Evolutionary conservation across 2,797 vertebrate genomes (phyloP).

Genomic region (Euthynnus affinis): DNA sequence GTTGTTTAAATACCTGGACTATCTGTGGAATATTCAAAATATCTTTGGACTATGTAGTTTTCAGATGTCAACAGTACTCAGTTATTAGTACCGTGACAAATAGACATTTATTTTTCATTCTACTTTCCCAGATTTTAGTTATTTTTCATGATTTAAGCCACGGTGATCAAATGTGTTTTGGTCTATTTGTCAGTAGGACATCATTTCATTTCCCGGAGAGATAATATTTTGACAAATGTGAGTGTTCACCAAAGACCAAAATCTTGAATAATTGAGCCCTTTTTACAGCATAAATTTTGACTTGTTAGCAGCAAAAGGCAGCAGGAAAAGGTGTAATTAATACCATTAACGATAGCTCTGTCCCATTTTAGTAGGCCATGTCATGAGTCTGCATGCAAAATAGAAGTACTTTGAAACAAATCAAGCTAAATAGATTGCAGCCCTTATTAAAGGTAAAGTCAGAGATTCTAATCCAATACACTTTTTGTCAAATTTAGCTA

Average conservation of each 20-base stretch:
- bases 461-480: too few species aligned
- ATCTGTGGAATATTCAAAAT: too few species aligned
- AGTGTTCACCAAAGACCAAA: not conserved
- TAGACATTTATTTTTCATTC: not conserved
- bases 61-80: too few species aligned
- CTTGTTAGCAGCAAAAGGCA: too few species aligned
- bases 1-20: not conserved
- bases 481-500: too few species aligned
- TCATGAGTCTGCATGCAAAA: conserved; percentile 1
- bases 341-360: too few species aligned
- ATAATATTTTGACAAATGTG: not conserved
- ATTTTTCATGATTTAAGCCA: not conserved
- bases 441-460: not conserved
- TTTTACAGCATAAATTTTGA: not conserved
- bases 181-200: not conserved
- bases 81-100: not conserved
- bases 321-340: not conserved
- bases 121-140: not conserved
- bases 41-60: too few species aligned
- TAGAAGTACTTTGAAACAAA: not conserved
- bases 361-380: not conserved
- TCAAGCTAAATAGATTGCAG: not conserved
- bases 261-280: not conserved
- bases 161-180: not conserved
- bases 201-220: not conserved